A percentile compares a stretch with the other conserved stretches of the same genome.
Evolutionary conservation across 2,113 vertebrate genomes (phyloP).

Genomic region (Eptesicus fuscus): DNA sequence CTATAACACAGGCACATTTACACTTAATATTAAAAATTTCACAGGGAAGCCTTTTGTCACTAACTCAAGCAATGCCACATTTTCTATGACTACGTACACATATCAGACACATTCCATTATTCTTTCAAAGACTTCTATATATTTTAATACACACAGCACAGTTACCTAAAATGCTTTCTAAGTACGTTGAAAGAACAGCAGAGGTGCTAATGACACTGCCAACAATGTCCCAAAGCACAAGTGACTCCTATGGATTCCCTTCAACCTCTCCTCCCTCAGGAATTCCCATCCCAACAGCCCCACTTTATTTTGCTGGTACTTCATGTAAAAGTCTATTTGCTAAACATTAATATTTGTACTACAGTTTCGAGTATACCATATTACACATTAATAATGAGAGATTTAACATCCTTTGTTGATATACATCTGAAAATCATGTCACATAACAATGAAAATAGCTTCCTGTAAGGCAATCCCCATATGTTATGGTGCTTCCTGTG

Average conservation of each 20-base stretch:
- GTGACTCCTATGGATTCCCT: neutral
- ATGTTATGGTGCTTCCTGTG: neutral
- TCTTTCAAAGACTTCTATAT: neutral
- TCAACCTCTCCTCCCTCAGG: neutral
- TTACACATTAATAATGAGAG: neutral
- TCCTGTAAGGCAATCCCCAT: neutral
- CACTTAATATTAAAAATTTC: neutral
- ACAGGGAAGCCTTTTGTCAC: neutral
- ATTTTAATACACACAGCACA: neutral
- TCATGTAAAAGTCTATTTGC: neutral
- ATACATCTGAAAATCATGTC: neutral
- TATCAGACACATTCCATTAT: no score
- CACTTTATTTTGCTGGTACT: neutral
- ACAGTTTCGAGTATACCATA: neutral
- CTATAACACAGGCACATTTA: neutral
- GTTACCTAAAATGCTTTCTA: neutral
- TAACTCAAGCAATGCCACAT: neutral
- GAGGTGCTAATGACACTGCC: neutral
- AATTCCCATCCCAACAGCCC: neutral
- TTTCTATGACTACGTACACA: neutral
- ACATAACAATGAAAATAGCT: neutral
- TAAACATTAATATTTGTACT: neutral
- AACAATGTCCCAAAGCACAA: neutral
- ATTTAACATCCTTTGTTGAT: neutral
- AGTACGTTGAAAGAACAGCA: neutral